These are phyloP conservation scores for Lasaia peninsularis DNA, from an alignment of 1,140 invertebrate species.

Conservation along the genomic window DNA sequence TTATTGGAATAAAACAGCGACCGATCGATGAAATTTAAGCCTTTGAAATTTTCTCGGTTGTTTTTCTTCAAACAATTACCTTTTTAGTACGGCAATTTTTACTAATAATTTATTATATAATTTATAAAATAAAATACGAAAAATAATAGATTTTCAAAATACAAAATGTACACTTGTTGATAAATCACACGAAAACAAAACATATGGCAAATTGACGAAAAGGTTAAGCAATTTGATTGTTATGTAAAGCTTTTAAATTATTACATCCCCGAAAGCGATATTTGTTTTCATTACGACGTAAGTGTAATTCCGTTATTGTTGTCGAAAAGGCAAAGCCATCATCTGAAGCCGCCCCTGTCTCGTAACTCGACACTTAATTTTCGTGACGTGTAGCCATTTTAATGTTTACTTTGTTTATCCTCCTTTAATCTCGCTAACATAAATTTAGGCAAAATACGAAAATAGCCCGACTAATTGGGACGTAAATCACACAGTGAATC, in stretches of 20 bases:
- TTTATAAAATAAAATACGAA: no score
- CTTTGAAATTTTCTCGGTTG: no score
- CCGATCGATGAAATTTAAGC: no score
- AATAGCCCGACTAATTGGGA: background rate
- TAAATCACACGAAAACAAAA: background rate
- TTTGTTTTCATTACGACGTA: slow-evolving; percentile 2
- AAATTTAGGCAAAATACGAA: slow-evolving; percentile 2
- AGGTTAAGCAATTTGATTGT: background rate
- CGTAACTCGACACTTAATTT: background rate
- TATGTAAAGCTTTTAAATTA: background rate
- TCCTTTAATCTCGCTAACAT: background rate
- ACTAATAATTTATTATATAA: no score
- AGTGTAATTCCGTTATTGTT: slow-evolving; percentile 5
- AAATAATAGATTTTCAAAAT: no score
- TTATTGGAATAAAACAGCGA: no score
- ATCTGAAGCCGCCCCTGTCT: background rate
- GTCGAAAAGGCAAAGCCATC: background rate
- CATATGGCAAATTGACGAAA: background rate
- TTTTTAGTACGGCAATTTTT: no score
- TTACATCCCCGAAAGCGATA: background rate
- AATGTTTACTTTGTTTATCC: slow-evolving; percentile 1
- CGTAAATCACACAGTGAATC: background rate
- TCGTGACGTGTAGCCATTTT: slow-evolving; percentile 1
- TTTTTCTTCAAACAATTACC: no score
- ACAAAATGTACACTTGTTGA: no score